Evolutionary conservation across 1,140 invertebrate genomes (phyloP).

Genomic region (Bombyx mandarina): DNA sequence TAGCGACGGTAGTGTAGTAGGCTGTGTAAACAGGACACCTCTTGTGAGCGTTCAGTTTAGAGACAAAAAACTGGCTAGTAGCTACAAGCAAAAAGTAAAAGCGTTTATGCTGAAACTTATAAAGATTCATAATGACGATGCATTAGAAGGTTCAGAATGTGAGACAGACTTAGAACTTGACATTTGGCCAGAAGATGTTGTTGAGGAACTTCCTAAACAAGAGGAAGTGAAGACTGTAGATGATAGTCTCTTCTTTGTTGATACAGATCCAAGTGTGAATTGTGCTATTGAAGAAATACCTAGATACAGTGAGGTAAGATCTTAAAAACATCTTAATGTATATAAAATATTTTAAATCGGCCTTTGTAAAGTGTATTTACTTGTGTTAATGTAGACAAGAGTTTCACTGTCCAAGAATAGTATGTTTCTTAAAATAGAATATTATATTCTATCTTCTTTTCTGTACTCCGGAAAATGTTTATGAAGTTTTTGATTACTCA

Average conservation of each 20-base stretch:
- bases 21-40: slow-evolving; percentile 49
- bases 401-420: too few relatives aligned
- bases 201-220: slow-evolving; percentile 13
- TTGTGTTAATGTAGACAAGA: too few relatives aligned
- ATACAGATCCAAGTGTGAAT: slow-evolving; percentile 45
- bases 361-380: too few relatives aligned
- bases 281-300: slow-evolving; percentile 32
- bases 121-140: slow-evolving; percentile 31
- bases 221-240: slow-evolving; percentile 12
- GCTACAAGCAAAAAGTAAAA: slow-evolving; percentile 50
- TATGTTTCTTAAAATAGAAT: too few relatives aligned
- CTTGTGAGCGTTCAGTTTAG: slow-evolving; percentile 50
- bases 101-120: slow-evolving; percentile 50
- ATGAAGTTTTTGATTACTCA: too few relatives aligned
- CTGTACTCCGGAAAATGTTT: too few relatives aligned
- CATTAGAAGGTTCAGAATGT: slow-evolving; percentile 24
- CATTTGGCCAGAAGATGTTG: slow-evolving; percentile 55
- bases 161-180: slow-evolving; percentile 57
- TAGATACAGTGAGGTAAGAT: slow-evolving; percentile 51
- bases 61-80: slow-evolving; percentile 39
- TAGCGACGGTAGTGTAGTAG: slow-evolving; percentile 39
- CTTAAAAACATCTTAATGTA: background rate
- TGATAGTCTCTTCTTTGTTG: slow-evolving; percentile 55
- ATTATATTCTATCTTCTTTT: too few relatives aligned
- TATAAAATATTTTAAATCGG: too few relatives aligned